Conservation (phyloP, 1,140 invertebrate genomes). For the Achatina immaculata region DNA sequence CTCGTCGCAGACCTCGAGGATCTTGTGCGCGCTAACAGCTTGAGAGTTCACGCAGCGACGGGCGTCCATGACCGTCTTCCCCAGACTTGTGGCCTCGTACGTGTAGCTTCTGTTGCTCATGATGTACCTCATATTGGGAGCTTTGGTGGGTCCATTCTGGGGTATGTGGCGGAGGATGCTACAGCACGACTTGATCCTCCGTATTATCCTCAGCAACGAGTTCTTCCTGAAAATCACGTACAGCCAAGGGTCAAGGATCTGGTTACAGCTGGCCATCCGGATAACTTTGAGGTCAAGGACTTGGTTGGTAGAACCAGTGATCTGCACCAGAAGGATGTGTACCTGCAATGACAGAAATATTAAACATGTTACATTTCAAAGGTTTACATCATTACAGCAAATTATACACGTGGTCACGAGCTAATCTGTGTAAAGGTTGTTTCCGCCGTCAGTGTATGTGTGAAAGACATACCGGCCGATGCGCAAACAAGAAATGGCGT, state of each 20-base stretch:
- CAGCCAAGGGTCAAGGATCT: constrained; percentile 72
- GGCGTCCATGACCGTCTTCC: neutral
- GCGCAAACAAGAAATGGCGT: too few species aligned
- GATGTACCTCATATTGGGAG: neutral
- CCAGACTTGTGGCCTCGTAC: constrained; percentile 4
- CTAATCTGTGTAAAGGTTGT: too few species aligned
- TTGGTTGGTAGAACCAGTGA: constrained; percentile 55
- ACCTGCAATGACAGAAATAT: constrained; percentile 66
- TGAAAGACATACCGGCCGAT: too few species aligned
- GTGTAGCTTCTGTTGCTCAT: constrained; percentile 20
- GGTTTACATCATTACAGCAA: too few species aligned
- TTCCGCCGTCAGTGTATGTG: too few species aligned
- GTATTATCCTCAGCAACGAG: constrained; percentile 52
- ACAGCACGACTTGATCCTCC: constrained; percentile 47
- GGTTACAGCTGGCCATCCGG: constrained; percentile 70
- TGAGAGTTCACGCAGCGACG: neutral
- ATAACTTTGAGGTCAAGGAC: constrained; percentile 68
- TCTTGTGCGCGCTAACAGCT: neutral
- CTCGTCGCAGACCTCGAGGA: neutral
- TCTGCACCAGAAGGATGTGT: constrained; percentile 69
- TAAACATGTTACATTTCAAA: too few species aligned
- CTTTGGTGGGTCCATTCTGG: neutral
- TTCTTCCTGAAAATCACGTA: constrained; percentile 69
- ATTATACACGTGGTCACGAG: too few species aligned
- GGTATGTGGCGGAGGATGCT: neutral